Evolutionary conservation across 2,888 invertebrate species (phyloP), one percentile per base, ranked within the genome.

Genomic region (Nowickia ferox): DNA sequence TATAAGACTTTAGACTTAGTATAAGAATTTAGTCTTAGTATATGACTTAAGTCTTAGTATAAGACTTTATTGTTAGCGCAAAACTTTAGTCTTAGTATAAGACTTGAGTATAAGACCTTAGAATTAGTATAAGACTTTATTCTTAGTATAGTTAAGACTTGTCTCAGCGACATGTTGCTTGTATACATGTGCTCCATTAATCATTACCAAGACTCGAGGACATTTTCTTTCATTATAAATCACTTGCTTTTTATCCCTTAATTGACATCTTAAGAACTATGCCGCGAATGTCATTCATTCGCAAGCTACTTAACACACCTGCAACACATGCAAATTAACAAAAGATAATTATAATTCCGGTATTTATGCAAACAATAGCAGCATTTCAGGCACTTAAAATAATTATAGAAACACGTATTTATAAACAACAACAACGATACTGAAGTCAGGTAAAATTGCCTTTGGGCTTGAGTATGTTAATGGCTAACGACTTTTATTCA

Each of bases 321-420:
- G 30, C 30, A 30, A 5, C 30, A 19, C 4, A 55, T 44, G 13
- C 10, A 38, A 38, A 72, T n/a, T 13, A 48, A 42, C 38, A 48
- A 17, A n/a, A 38, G 19, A 3, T 22, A 19, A 17, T 19, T 61
- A 40, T 75, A 63, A 51, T 63, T 22, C 9, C 40, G 22, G 42
- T 63, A 63, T 61, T 75, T 61, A 42, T 22, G 19, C 11, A 75
- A 42, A 75, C 51, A 75, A 51, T n/a, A 63, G 48, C 42, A 51
- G 40, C 11, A 51, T 42, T 75, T 61, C 9, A 53, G 63, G 22
- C 61, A 42, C 22, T 42, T 22, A 19, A 74, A 6, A 19, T 53
- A 4, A 53, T 19, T 74, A 40, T 40, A 19, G 17, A 59, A n/a
- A 2, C 13, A 48, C 8, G 2, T 11, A 8, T 11, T 1, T 38